phyloP scores from a whole-genome alignment of 1,140 invertebrate genomes.

The Apis cerana region DNA sequence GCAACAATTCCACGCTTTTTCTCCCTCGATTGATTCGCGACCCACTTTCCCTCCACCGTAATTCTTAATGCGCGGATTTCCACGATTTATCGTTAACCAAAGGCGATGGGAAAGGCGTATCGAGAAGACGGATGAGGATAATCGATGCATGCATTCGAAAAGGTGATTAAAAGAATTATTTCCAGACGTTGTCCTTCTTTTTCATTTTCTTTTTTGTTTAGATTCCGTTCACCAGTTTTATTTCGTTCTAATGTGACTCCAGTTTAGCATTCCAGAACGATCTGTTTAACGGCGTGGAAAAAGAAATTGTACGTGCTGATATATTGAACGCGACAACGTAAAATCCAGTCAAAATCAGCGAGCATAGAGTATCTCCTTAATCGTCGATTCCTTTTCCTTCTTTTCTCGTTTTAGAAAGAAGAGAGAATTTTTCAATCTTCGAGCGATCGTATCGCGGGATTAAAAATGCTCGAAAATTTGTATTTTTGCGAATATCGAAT shows the following conservation, averaged over 20 bases:
- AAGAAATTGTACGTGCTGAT: neutral
- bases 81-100: slow-evolving; percentile 37
- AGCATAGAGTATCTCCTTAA: neutral
- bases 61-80: slow-evolving; percentile 46
- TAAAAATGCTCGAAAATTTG: too few relatives aligned
- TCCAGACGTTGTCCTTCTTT: neutral
- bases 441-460: too few relatives aligned
- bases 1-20: slow-evolving; percentile 34
- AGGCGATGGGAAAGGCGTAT: neutral
- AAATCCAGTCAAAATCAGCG: neutral
- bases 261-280: neutral
- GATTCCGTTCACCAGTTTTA: neutral
- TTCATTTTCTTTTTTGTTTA: neutral
- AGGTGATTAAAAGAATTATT: neutral
- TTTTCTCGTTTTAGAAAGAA: too few relatives aligned
- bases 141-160: neutral
- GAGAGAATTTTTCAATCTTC: neutral
- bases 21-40: slow-evolving; percentile 47
- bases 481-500: too few relatives aligned
- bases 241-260: neutral
- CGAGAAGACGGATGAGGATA: neutral
- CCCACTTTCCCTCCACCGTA: slow-evolving; percentile 39
- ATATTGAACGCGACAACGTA: neutral
- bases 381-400: too few relatives aligned
- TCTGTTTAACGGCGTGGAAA: slow-evolving; percentile 3